phyloP scores from a whole-genome alignment of 2,888 invertebrate species.

The Pristionchus mayeri region DNA sequence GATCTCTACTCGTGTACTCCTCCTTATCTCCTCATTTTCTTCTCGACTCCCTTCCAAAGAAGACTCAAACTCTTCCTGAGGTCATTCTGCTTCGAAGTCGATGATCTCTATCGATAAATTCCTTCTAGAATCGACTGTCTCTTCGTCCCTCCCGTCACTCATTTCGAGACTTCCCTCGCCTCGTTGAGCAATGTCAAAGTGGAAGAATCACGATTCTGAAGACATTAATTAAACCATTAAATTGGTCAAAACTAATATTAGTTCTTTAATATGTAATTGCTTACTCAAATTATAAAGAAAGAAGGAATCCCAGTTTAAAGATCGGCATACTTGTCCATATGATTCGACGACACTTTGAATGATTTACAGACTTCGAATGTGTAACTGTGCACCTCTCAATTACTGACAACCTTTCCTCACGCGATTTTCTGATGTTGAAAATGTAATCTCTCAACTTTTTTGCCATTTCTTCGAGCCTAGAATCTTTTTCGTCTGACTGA shows the following conservation, averaged over 20 bases:
- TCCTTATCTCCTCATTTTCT: constrained; percentile 21
- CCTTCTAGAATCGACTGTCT: constrained; percentile 19
- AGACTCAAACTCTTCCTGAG: constrained; percentile 1
- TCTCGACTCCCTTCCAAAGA: not conserved
- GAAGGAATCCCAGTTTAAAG: not conserved
- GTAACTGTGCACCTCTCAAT: not conserved
- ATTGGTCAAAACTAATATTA: not conserved
- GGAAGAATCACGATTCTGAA: not conserved
- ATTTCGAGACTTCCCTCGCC: not conserved
- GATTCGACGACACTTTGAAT: not conserved
- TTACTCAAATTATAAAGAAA: not conserved
- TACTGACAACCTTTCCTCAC: not conserved
- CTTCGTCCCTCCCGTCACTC: not conserved
- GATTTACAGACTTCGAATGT: not conserved
- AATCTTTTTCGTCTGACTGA: too few relatives aligned
- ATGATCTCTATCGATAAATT: not conserved
- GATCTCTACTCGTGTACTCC: constrained; percentile 34
- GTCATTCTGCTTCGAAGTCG: not conserved
- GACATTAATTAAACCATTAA: not conserved
- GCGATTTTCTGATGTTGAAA: not conserved
- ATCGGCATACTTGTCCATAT: not conserved
- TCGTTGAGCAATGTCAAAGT: not conserved
- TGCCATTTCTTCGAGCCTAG: too few relatives aligned
- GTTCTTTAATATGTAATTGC: not conserved
- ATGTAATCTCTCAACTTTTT: not conserved